Base-by-base conservation (phyloP, 2,888 invertebrate species). In the Eucera pruinosa region DNA sequence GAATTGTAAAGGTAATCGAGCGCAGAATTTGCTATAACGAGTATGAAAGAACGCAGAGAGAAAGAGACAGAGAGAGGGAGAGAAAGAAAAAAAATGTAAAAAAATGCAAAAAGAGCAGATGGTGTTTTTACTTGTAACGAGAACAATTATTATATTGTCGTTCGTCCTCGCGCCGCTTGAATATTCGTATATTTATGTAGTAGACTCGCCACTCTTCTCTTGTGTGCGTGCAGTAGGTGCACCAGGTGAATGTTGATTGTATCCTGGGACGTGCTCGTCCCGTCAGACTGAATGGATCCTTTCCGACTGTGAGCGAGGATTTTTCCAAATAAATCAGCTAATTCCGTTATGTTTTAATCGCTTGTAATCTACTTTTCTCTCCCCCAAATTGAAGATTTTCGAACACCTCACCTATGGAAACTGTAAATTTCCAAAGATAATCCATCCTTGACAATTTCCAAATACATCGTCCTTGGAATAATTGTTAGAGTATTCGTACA, bases 261-360 rank as follows among this genome's bases (percentile, higher is more conserved):
- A 73, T 18, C 11, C 45, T 11, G 66, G 54, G 58, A 47, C 36
- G 57, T 47, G 62, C 64, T 47, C 70, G 75, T 71, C 52, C 60
- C 58, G 13, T 36, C 72, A 79, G 83, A 80, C 80, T 72, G 78
- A 81, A 55, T 41, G 61, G 52, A 69, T 71, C 48, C 36, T 57
- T 82, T 74, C 69, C 71, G 61, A 68, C 72, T 78, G 77, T 74
- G 57, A 72, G 64, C 72, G 78, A 75, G 72, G 27, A 83, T 76
- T 82, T 81, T 77, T 69, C 54, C 61, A 55, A 77, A 83, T 80
- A 84, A 84, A 86, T 83, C 69, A 75, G 81, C 78, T 66, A 73
- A 84, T 83, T 81, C 72, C 78, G 80, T 85, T 84, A 80, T 76
- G 82, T 86, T 85, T 84, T 79, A 81, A 77, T 27, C 36, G 11